A percentile compares a stretch with the other conserved stretches of the same genome.
phyloP scores from a whole-genome alignment of 2,113 vertebrate species.

The Sander lucioperca region DNA sequence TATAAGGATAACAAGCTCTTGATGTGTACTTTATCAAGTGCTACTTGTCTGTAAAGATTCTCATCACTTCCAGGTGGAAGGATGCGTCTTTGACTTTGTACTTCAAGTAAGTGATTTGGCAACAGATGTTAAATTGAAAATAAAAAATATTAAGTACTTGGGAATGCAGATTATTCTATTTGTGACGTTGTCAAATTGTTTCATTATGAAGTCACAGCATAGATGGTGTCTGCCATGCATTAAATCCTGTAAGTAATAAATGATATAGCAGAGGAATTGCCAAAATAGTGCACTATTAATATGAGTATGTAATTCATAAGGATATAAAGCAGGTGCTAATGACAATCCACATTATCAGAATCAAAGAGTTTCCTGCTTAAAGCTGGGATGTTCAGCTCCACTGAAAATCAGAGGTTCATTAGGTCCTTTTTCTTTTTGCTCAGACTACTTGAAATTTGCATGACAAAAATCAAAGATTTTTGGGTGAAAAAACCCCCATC shows the following conservation, averaged over 20 bases:
- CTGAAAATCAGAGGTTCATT: background rate
- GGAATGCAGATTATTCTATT: background rate
- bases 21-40: too few species aligned
- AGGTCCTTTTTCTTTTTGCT: background rate
- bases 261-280: background rate
- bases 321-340: background rate
- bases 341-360: background rate
- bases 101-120: too few species aligned
- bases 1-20: too few species aligned
- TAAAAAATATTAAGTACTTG: too few species aligned
- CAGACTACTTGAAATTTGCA: conserved; percentile 16
- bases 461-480: conserved; percentile 38
- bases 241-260: conserved; percentile 7
- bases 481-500: background rate
- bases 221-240: background rate
- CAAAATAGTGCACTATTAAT: background rate
- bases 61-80: too few species aligned
- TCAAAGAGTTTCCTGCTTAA: background rate
- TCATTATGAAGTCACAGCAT: background rate
- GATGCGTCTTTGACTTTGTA: too few species aligned
- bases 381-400: background rate
- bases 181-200: background rate
- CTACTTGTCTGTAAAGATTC: too few species aligned
- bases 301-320: background rate
- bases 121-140: too few species aligned